A percentile compares a stretch with the other conserved stretches of the same genome.
Conservation (phyloP, 2,888 invertebrate genomes). For the Drosophila acutilabella region DNA sequence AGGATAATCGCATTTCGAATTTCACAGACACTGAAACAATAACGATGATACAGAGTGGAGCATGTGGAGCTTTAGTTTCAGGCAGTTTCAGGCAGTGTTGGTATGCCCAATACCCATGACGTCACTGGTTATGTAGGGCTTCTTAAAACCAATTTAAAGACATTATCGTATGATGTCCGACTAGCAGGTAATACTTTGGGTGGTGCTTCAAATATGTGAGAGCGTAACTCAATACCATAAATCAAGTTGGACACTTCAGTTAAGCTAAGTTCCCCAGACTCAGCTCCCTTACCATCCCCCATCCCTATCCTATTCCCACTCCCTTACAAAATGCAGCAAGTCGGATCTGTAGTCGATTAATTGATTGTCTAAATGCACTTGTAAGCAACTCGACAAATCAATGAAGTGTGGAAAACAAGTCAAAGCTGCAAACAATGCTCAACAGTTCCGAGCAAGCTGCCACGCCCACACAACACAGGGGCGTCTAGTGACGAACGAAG, state of each 20-base stretch:
- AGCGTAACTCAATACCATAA: constrained; percentile 71
- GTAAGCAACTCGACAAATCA: constrained; percentile 79
- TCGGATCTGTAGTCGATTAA: constrained; percentile 69
- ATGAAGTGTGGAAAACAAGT: constrained; percentile 79
- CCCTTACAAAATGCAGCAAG: constrained; percentile 38
- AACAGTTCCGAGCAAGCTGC: constrained; percentile 32
- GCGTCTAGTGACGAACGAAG: constrained; percentile 28
- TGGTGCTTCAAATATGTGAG: constrained; percentile 62
- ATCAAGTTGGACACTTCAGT: constrained; percentile 70
- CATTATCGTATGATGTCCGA: constrained; percentile 36
- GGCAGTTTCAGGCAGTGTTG: constrained; percentile 20
- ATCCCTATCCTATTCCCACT: no score
- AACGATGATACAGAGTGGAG: background rate
- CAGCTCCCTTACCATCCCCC: constrained; percentile 13
- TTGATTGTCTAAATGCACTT: constrained; percentile 82
- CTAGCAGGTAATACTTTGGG: constrained; percentile 34
- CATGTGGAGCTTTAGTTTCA: constrained; percentile 18
- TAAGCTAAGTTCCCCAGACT: constrained; percentile 43
- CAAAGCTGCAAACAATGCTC: constrained; percentile 61
- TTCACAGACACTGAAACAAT: constrained; percentile 7
- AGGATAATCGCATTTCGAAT: constrained; percentile 49
- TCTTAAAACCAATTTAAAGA: constrained; percentile 41
- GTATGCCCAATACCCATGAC: background rate
- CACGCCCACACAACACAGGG: constrained; percentile 41
- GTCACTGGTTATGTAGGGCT: constrained; percentile 35